phyloP scores from a whole-genome alignment of 2,888 invertebrate genomes.

The Cordilura impudica region DNA sequence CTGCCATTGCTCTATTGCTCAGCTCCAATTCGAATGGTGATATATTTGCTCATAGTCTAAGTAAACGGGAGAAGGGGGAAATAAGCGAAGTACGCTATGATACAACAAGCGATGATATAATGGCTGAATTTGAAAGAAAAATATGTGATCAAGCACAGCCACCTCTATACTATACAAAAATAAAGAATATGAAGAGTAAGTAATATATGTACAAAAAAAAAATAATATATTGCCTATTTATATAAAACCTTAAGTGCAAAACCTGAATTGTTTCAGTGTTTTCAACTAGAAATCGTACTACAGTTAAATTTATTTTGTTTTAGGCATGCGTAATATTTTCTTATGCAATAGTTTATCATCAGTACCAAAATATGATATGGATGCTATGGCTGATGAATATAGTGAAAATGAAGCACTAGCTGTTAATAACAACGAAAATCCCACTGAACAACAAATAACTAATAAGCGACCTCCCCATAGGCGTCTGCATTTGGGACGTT shows the following conservation, averaged over 20 bases:
- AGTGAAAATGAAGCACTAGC: conserved; percentile 4
- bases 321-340: conserved; percentile 67
- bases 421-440: background rate
- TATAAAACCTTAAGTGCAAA: too few relatives aligned
- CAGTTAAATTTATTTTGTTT: conserved; percentile 1
- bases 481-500: conserved; percentile 63
- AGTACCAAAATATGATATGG: conserved; percentile 15
- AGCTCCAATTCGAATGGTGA: conserved; percentile 73
- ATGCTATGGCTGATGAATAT: conserved; percentile 42
- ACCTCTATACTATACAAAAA: conserved; percentile 65
- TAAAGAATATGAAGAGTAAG: conserved; percentile 65
- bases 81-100: conserved; percentile 62
- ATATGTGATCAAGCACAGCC: conserved; percentile 57
- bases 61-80: conserved; percentile 44
- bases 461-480: conserved; percentile 37
- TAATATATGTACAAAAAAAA: too few relatives aligned
- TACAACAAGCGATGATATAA: conserved; percentile 63
- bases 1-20: conserved; percentile 67
- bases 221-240: too few relatives aligned
- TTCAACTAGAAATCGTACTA: too few relatives aligned
- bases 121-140: conserved; percentile 65
- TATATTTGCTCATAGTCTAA: conserved; percentile 65
- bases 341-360: conserved; percentile 64
- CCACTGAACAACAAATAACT: background rate
- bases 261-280: too few relatives aligned